Evolutionary conservation across 2,888 invertebrate species (phyloP), one percentile per base, ranked within the genome.

Genomic region (Abrostola triplasia): DNA sequence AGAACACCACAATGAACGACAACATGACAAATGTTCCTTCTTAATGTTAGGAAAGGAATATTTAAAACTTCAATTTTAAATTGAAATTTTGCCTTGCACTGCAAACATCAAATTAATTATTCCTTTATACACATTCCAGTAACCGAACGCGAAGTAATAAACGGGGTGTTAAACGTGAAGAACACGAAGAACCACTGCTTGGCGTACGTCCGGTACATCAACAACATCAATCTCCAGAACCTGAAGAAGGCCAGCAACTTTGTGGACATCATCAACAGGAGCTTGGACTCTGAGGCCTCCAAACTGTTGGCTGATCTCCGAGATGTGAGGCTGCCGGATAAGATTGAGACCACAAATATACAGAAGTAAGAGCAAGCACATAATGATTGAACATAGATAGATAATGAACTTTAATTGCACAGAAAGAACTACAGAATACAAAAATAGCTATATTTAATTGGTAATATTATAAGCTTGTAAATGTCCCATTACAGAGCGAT

Each of bases 71-170:
- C n/a, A n/a, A n/a, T n/a, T n/a, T n/a, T n/a, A n/a, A n/a, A n/a
- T n/a, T n/a, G n/a, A n/a, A n/a, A n/a, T n/a, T n/a, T n/a, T n/a
- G n/a, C n/a, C n/a, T n/a, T n/a, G n/a, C n/a, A n/a, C n/a, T n/a
- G n/a, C n/a, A n/a, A n/a, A n/a, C n/a, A n/a, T 47, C 7, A n/a
- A 7, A 10, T 47, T 12, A 1, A 47, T 47, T 5, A 12, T 47
- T 8, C 4, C 24, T 35, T 36, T n/a, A n/a, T n/a, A n/a, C 10
- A 36, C 40, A 50, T 88, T 86, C 42, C 90, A 99, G 99, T 99
- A 36, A 99, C 99, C 1, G 99, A 99, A 94, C 95, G 99, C 50
- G 99, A 99, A 94, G 99, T 99, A 0, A 99, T 99, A 78, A 98
- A 99, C 84, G 99, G 99, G 0, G 96, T 99, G 6, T 91, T 99